Conservation (phyloP, 2,113 vertebrate species). For the Oriolus oriolus region DNA sequence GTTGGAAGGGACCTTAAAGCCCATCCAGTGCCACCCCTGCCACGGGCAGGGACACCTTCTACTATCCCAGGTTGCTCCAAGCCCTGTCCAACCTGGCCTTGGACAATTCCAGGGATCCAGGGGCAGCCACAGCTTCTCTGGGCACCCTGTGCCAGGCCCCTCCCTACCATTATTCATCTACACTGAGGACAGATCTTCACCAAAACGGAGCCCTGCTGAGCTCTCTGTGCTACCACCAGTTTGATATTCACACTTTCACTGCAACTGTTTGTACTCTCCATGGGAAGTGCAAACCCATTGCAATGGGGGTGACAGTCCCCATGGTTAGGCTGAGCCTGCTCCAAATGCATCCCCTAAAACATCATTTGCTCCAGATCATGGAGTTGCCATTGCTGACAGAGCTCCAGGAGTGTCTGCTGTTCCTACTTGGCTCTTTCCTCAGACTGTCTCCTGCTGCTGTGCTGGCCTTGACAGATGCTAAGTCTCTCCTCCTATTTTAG, state of each 20-base stretch:
- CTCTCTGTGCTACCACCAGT: neutral
- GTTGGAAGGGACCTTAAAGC: neutral
- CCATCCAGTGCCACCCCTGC: neutral
- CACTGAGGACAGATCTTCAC: no score
- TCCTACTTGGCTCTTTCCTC: neutral
- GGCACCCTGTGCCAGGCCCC: no score
- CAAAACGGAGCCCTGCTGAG: neutral
- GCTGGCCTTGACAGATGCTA: neutral
- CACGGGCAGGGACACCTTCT: neutral
- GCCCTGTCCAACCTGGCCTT: fast-evolving
- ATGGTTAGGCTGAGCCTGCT: neutral
- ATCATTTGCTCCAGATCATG: neutral
- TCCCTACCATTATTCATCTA: fast-evolving
- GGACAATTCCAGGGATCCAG: neutral
- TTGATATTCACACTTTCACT: fast-evolving
- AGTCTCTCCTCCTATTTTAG: neutral
- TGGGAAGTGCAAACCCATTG: neutral
- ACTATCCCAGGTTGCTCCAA: fast-evolving
- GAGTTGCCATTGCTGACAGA: neutral
- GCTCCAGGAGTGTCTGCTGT: neutral
- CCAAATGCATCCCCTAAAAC: neutral
- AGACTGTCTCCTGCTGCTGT: neutral
- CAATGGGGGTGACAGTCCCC: neutral
- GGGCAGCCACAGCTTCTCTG: neutral
- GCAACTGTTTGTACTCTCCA: neutral